Percentiles rank a stretch among this genome's conserved stretches.
Evolutionary conservation across 2,888 invertebrate species (phyloP).

Genomic region (Cyclophora punctaria): DNA sequence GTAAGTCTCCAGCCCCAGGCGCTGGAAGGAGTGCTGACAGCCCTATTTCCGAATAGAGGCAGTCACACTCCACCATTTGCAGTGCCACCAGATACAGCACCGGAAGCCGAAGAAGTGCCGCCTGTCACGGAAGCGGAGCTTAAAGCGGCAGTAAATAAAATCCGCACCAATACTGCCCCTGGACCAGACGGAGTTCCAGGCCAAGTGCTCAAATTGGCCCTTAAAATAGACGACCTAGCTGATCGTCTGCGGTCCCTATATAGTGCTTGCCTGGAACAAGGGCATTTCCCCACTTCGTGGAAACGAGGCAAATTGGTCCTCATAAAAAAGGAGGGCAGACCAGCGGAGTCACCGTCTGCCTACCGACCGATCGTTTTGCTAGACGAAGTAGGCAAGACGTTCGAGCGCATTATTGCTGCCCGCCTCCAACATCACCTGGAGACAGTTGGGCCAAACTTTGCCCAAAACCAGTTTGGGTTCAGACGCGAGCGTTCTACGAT

Average conservation of each 20-base stretch:
- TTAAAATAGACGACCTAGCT: not conserved
- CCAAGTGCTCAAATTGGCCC: not conserved
- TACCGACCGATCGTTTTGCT: constrained; percentile 11
- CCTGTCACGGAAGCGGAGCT: not conserved
- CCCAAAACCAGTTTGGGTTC: not conserved
- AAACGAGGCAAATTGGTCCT: constrained; percentile 6
- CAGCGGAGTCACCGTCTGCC: constrained; percentile 4
- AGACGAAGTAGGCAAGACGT: constrained; percentile 7
- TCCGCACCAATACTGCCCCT: not conserved
- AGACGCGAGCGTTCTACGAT: not conserved
- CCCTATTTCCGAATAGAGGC: too few species aligned
- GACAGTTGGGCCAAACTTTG: not conserved
- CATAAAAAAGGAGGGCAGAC: constrained; percentile 1
- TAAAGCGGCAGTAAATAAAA: not conserved
- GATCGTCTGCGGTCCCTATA: not conserved
- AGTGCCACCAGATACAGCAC: too few species aligned
- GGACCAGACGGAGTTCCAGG: not conserved
- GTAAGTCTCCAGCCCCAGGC: too few species aligned
- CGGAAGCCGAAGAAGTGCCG: not conserved
- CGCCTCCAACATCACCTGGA: not conserved
- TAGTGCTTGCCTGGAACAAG: constrained; percentile 3
- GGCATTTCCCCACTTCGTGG: not conserved
- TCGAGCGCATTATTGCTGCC: not conserved
- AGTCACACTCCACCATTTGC: too few species aligned
- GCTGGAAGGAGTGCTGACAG: too few species aligned